A percentile compares a stretch with the other conserved stretches of the same genome.
phyloP scores from a whole-genome alignment of 2,888 invertebrate species.

The Pseudanteris insignis region DNA sequence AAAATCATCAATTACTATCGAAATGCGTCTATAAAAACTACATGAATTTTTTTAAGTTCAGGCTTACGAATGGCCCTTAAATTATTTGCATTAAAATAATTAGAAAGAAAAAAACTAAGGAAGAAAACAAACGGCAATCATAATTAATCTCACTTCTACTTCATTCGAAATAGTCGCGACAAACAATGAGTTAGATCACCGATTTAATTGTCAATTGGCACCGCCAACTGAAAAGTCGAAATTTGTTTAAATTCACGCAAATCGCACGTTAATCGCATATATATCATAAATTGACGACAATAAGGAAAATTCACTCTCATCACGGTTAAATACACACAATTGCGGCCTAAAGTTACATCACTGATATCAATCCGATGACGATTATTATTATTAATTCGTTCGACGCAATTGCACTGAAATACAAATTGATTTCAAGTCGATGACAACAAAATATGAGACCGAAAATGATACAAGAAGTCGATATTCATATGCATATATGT shows the following conservation, averaged over 20 bases:
- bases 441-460: conserved; percentile 28
- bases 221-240: conserved; percentile 33
- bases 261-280: conserved; percentile 39
- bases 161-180: conserved; percentile 45
- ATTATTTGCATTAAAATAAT: conserved; percentile 4
- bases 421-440: conserved; percentile 10
- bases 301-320: conserved; percentile 34
- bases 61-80: conserved; percentile 30
- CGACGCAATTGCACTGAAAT: neutral
- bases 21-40: conserved; percentile 40
- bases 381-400: conserved; percentile 16
- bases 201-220: conserved; percentile 25
- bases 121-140: conserved; percentile 42
- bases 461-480: conserved; percentile 1
- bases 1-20: conserved; percentile 38
- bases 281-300: conserved; percentile 29
- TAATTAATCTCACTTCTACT: conserved; percentile 46
- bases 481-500: conserved; percentile 5
- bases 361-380: conserved; percentile 23
- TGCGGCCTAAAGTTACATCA: conserved; percentile 35
- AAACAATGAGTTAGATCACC: conserved; percentile 39
- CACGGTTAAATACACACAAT: conserved; percentile 43
- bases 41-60: conserved; percentile 35
- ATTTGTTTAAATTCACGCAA: conserved; percentile 20
- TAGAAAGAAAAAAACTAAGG: conserved; percentile 32